Evolutionary conservation across 37 sponge, comb jelly and placozoan genomes (phyloP).

Genomic region (Agelas oroides): DNA sequence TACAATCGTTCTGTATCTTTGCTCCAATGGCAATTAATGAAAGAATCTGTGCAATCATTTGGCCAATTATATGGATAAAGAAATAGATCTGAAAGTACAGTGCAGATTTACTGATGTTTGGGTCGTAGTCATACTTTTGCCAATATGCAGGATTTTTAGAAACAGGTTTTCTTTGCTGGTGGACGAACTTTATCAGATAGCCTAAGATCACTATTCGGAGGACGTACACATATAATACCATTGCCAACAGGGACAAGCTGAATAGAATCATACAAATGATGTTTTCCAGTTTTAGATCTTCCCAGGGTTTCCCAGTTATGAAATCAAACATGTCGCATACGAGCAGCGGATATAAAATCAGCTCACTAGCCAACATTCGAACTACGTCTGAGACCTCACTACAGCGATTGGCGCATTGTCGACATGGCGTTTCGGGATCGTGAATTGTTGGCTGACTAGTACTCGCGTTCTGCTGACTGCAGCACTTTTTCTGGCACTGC

Average conservation of each 20-base stretch:
- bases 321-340: constrained; percentile 2
- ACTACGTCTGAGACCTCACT: not conserved
- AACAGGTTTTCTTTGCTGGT: not conserved
- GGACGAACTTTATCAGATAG: not conserved
- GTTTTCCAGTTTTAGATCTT: not conserved
- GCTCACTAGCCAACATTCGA: not conserved
- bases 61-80: constrained; percentile 10
- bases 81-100: constrained; percentile 10
- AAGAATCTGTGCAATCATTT: constrained; percentile 5
- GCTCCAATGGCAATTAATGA: constrained; percentile 13
- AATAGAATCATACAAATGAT: not conserved
- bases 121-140: not conserved
- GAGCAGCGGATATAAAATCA: not conserved
- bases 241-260: not conserved
- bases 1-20: not conserved
- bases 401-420: not conserved
- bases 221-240: constrained; percentile 13
- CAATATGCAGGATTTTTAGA: too few species aligned
- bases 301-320: not conserved
- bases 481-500: not conserved
- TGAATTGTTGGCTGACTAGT: not conserved
- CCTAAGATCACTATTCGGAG: not conserved
- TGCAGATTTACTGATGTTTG: not conserved
- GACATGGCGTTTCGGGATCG: too few species aligned
- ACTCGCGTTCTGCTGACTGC: not conserved